Evolutionary conservation across 2,797 vertebrate genomes (phyloP).

Genomic region (Typhlichthys subterraneus): DNA sequence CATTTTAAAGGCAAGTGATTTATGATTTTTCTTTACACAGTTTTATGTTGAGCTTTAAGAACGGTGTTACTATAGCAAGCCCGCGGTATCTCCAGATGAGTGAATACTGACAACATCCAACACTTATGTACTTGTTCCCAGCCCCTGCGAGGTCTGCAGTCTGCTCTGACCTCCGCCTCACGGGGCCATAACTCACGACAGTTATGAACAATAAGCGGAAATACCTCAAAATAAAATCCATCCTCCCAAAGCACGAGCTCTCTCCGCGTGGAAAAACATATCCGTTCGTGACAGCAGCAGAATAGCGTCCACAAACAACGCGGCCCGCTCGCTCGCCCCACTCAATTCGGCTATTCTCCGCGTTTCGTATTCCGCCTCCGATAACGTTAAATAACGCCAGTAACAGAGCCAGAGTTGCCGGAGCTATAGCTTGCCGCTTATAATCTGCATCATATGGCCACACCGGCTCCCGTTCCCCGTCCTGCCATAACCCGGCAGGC

Average conservation of each 20-base stretch:
- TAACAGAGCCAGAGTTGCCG: slow-evolving; percentile 85
- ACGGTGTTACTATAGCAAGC: no score
- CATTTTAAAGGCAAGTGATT: no score
- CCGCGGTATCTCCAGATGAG: no score
- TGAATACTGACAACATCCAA: no score
- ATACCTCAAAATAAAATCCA: slow-evolving; percentile 99
- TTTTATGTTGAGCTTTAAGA: no score
- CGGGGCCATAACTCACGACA: slow-evolving; percentile 90
- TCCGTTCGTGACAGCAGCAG: slow-evolving; percentile 76
- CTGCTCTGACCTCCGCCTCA: slow-evolving; percentile 88
- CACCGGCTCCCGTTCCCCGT: slow-evolving; percentile 83
- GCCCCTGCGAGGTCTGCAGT: background rate
- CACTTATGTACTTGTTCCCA: no score
- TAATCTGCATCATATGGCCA: slow-evolving; percentile 89
- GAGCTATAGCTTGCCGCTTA: slow-evolving; percentile 81
- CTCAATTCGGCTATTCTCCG: slow-evolving; percentile 41
- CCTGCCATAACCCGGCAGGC: slow-evolving; percentile 91
- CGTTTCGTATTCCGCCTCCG: slow-evolving; percentile 21
- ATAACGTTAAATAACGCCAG: slow-evolving; percentile 77
- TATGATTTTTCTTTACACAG: no score
- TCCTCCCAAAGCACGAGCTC: slow-evolving; percentile 85
- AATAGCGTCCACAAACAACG: slow-evolving; percentile 73
- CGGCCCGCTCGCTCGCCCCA: slow-evolving; percentile 55
- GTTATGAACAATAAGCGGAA: slow-evolving; percentile 99
- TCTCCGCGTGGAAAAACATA: slow-evolving; percentile 80